Conservation (phyloP, 2,888 invertebrate genomes). For the Pyrocoelia pectoralis region DNA sequence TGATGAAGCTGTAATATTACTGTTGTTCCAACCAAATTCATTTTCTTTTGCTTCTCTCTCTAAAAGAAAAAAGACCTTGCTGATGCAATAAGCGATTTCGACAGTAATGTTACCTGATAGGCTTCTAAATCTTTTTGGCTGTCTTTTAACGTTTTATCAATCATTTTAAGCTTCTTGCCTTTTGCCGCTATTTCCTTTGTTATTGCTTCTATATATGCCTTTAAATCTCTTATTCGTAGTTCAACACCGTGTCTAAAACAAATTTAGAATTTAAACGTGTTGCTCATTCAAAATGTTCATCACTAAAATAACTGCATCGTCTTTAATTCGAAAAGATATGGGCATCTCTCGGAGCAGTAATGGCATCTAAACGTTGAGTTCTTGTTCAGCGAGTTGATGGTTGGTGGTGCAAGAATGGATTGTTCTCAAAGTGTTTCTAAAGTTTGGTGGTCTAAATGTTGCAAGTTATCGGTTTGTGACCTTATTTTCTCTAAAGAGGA, state of each 20-base stretch:
- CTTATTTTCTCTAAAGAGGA: no score
- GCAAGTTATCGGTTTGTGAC: no score
- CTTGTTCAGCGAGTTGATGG: no score
- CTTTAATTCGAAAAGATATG: no score
- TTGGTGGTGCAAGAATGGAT: no score
- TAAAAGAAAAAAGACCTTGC: constrained; percentile 52
- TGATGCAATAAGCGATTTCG: no score
- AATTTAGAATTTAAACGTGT: background rate
- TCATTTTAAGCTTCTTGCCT: constrained; percentile 65
- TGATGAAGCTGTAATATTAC: constrained; percentile 76
- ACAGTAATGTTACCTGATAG: constrained; percentile 66
- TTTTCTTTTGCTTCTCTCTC: constrained; percentile 76
- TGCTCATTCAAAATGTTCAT: no score
- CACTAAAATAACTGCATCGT: no score
- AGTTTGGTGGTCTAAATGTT: no score
- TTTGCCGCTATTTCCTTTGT: constrained; percentile 68
- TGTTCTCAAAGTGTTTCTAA: no score
- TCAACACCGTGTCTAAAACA: constrained; percentile 63
- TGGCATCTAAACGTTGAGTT: no score
- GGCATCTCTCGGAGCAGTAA: no score
- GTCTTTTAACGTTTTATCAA: constrained; percentile 64
- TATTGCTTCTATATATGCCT: constrained; percentile 65
- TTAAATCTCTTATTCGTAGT: constrained; percentile 66
- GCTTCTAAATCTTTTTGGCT: constrained; percentile 68
- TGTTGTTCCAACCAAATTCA: constrained; percentile 80